Evolutionary conservation across 2,797 vertebrate genomes (phyloP).

Genomic region (Pantherophis alleghaniensis): DNA sequence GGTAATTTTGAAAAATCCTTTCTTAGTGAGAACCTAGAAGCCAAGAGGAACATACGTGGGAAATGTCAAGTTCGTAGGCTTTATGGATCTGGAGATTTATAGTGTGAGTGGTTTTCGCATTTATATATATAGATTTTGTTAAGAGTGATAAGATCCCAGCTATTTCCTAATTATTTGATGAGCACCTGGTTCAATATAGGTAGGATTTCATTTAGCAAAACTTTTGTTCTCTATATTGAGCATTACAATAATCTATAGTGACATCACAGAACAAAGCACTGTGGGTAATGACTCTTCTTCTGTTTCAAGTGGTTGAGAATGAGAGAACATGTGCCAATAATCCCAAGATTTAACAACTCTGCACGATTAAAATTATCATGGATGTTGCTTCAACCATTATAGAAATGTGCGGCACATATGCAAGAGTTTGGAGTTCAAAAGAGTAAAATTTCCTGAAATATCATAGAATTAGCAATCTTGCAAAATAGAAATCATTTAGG

Average conservation of each 20-base stretch:
- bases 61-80: no score
- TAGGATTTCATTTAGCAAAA: neutral
- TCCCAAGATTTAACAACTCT: neutral
- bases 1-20: no score
- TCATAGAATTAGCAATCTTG: neutral
- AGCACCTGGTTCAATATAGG: neutral
- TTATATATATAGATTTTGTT: neutral
- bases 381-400: neutral
- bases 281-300: neutral
- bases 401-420: neutral
- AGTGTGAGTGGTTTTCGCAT: no score
- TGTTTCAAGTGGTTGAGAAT: no score
- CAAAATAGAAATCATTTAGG: neutral
- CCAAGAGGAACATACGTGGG: no score
- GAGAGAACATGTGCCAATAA: neutral
- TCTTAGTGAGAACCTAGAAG: no score
- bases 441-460: neutral
- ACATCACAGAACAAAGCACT: neutral
- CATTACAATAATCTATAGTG: neutral
- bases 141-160: neutral
- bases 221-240: neutral
- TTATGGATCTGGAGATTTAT: no score
- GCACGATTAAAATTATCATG: neutral
- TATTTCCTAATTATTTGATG: neutral
- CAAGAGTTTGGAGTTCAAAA: neutral